Evolutionary conservation across 2,797 vertebrate species (phyloP), one percentile per base, ranked within the genome.

Genomic region (Leuciscus waleckii): DNA sequence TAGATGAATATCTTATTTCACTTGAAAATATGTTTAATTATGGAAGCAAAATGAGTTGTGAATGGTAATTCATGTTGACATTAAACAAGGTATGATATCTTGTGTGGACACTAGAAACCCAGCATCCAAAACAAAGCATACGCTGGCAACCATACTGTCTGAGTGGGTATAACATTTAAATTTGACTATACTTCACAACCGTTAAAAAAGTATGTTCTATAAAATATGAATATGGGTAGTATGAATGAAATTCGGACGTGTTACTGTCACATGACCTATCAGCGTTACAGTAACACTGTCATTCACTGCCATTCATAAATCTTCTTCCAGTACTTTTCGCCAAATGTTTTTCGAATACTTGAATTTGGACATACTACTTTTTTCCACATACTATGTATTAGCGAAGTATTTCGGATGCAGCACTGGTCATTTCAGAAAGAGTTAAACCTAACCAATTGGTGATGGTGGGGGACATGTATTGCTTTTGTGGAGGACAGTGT

Each of bases 41-140:
- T 37, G 49, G 29, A 76, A 56, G 49, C 49, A 37, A 56, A 76
- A 13, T 39, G 14, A 39, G 54, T 78, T 16, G n/a, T n/a, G 14
- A 61, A 41, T 9, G 35, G 21, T 61, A 39, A 19, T 61, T 77
- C 35, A 11, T 61, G 37, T 29, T 78, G 54, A 78, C 75, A 61
- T 17, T 61, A 61, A 78, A 78, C 75, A 41, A 58, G 35, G 23
- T 41, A 58, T 26, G 54, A 77, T 26, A 61, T 61, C 23, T n/a
- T 61, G n/a, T 61, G 54, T 58, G 21, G 14, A 61, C 35, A 77
- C 54, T 11, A 76, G 49, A 56, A 61, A 78, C 17, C 9, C 21
- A 61, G 23, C 75, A 61, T 61, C 21, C 49, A 58, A 78, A 41
- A 26, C 54, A 77, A 21, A 56, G 37, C 14, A 41, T n/a, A 78